phyloP scores from a whole-genome alignment of 2,888 invertebrate species.

The Agriotes lineatus region DNA sequence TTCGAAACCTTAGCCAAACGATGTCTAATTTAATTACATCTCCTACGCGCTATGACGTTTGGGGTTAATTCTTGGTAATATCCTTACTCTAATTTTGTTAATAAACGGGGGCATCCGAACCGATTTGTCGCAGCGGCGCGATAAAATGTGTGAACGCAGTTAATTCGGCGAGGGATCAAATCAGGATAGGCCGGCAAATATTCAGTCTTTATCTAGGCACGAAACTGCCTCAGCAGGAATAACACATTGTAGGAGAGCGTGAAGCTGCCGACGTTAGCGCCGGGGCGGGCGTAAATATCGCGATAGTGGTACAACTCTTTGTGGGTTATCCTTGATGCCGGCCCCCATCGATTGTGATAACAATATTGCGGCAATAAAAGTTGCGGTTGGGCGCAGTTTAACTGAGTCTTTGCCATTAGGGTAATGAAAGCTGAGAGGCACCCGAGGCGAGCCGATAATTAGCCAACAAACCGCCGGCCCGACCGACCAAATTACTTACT shows the following conservation, averaged over 20 bases:
- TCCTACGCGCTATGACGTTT: too few species aligned
- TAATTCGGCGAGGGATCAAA: not conserved
- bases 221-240: conserved; percentile 36
- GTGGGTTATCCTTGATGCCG: conserved; percentile 39
- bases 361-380: conserved; percentile 45
- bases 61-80: too few species aligned
- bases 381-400: conserved; percentile 45
- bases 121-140: too few species aligned
- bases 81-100: too few species aligned
- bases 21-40: too few species aligned
- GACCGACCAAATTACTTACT: conserved; percentile 64
- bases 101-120: too few species aligned
- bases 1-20: too few species aligned
- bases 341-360: conserved; percentile 43
- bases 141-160: not conserved
- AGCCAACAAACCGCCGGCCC: conserved; percentile 63
- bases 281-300: conserved; percentile 36
- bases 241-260: conserved; percentile 39
- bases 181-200: conserved; percentile 12
- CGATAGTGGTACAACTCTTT: conserved; percentile 42
- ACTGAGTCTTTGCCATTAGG: conserved; percentile 55
- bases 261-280: conserved; percentile 36
- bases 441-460: conserved; percentile 63
- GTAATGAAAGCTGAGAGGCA: conserved; percentile 62
- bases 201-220: conserved; percentile 33